Base-by-base conservation (phyloP, 2,797 vertebrate genomes). In the Lemur catta region DNA sequence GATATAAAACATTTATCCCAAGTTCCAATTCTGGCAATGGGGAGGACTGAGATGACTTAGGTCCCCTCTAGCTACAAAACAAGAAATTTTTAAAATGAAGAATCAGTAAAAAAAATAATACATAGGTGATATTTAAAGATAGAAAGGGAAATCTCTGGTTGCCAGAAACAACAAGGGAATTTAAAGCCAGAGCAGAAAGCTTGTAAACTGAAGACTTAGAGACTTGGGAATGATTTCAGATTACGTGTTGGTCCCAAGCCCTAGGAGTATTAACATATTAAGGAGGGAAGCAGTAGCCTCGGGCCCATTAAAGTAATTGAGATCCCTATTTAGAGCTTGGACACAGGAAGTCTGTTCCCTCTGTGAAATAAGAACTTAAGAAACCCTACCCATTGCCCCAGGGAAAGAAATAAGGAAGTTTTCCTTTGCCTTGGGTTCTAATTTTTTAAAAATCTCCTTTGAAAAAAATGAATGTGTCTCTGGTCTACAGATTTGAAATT, bases 401-500 rank as follows among this genome's bases (percentile, higher is more conserved):
- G 46, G 15, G 38, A 67, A 69, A 89, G 50, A 81, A 43, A 91
- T 22, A 75, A 86, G 15, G 46, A 48, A 24, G 8, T 89, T 72
- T 78, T 35, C 91, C 82, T 91, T 97, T 90, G 43, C 87, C 17
- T 43, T 75, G 41, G 15, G 7, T 74, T 61, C 57, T 89, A 78
- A 26, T 87, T 90, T 67, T 74, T 26, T 1, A 48, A 95, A 95
- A 90, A 57, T 78, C 12, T 55, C 30, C 35, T 82, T 72, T 80
- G n/a, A 26, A 90, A 92, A 75, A 86, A 50, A 69, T 52, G n/a
- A 89, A 57, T 75, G 18, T 30, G 6, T 89, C 59, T 80, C 69
- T 87, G 71, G 17, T 2, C 17, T 92, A 28, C 52, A 38, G 46
- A 75, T 93, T 94, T 96, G 61, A 86, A 84, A 92, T 79, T 92